These are phyloP conservation scores for Hydra vulgaris DNA, from an alignment of 30 jellyfish, hydroid and myxozoan genomes.

Conservation along the genomic window DNA sequence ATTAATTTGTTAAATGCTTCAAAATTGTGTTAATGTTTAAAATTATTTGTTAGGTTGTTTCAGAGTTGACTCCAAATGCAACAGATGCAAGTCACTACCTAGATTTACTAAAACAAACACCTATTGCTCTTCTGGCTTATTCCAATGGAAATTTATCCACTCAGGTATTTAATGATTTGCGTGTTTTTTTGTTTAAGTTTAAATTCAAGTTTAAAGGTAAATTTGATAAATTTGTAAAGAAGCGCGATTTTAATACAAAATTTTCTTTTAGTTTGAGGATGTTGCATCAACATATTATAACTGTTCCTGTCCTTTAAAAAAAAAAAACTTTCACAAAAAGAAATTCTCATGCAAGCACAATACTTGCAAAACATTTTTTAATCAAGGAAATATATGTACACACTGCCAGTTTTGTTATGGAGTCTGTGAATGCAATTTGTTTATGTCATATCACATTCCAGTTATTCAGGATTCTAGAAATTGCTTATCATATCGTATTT, in stretches of 20 bases:
- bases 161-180: background rate
- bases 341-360: background rate
- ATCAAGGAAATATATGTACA: background rate
- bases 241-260: background rate
- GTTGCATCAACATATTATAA: conserved; percentile 10
- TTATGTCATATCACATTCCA: background rate
- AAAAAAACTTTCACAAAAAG: background rate
- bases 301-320: background rate
- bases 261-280: background rate
- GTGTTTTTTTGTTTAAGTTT: background rate
- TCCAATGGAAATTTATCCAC: background rate
- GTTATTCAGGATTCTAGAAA: background rate
- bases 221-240: background rate
- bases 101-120: background rate
- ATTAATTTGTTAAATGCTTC: background rate
- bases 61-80: conserved; percentile 10
- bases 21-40: background rate
- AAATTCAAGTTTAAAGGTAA: too few relatives aligned
- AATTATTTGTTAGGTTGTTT: background rate
- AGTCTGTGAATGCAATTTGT: background rate
- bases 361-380: background rate
- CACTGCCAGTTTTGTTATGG: background rate
- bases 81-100: background rate
- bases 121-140: conserved; percentile 6
- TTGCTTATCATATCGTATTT: background rate